phyloP scores from a whole-genome alignment of 2,888 invertebrate species.

The Leucania comma region DNA sequence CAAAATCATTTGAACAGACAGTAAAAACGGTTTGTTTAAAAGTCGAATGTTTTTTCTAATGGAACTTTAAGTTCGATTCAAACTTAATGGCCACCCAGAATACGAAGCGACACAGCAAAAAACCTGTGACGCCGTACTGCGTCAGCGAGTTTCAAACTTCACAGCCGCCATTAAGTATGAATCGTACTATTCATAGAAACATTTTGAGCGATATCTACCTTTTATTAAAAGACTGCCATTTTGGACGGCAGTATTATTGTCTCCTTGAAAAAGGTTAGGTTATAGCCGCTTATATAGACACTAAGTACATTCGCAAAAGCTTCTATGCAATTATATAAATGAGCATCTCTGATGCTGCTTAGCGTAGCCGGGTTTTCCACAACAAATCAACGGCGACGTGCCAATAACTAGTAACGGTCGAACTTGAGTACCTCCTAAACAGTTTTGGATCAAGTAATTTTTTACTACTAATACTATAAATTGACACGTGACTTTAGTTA shows the following conservation, averaged over 20 bases:
- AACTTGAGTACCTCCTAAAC: too few species aligned
- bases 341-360: neutral
- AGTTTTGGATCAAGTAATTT: too few species aligned
- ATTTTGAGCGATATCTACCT: constrained; percentile 25
- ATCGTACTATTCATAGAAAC: neutral
- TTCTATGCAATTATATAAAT: neutral
- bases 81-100: neutral
- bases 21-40: too few species aligned
- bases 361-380: neutral
- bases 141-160: neutral
- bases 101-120: too few species aligned
- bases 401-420: too few species aligned
- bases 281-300: constrained; percentile 2
- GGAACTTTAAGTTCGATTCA: neutral
- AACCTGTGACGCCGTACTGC: neutral
- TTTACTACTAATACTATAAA: too few species aligned
- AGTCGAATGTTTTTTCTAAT: too few species aligned
- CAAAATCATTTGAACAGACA: too few species aligned
- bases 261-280: constrained; percentile 1
- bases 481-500: too few species aligned
- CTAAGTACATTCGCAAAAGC: neutral
- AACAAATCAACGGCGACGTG: too few species aligned
- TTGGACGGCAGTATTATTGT: constrained; percentile 50
- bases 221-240: constrained; percentile 13
- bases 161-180: neutral